Conservation (phyloP, 2,797 vertebrate genomes). For the Dipus sagitta region DNA sequence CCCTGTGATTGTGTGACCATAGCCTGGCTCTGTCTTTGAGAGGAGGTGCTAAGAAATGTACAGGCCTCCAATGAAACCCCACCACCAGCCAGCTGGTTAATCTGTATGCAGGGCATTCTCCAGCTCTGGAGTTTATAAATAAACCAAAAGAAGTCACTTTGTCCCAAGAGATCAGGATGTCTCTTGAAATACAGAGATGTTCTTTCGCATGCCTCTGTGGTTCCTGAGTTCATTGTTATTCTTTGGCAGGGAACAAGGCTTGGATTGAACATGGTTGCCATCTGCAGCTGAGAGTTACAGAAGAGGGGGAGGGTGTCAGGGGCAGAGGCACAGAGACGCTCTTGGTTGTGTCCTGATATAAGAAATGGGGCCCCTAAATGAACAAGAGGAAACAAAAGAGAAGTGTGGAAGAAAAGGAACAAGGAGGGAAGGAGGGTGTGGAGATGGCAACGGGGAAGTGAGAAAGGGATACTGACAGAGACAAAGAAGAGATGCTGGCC, state of each 20-base stretch:
- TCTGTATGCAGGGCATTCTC: conserved; percentile 82
- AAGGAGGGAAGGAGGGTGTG: rapidly evolving
- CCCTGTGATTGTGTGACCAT: not conserved
- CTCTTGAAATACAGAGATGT: conserved; percentile 86
- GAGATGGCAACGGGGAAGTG: not conserved
- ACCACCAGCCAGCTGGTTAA: conserved; percentile 81
- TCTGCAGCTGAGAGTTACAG: conserved; percentile 80
- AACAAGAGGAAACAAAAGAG: conserved; percentile 75
- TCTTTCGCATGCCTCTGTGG: conserved; percentile 77
- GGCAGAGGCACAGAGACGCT: conserved; percentile 61
- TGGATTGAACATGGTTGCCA: conserved; percentile 85
- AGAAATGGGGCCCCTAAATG: conserved; percentile 81
- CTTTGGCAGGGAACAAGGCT: conserved; percentile 83
- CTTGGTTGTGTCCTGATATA: conserved; percentile 52
- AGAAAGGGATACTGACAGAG: conserved; percentile 68
- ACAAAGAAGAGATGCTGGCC: conserved; percentile 41
- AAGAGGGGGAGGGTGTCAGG: not conserved
- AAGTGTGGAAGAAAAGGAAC: not conserved
- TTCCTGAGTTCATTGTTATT: conserved; percentile 82
- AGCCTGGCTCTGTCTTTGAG: not conserved
- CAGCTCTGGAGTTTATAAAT: conserved; percentile 83
- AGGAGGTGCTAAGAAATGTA: not conserved
- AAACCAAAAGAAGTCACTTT: conserved; percentile 88
- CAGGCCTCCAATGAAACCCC: not conserved
- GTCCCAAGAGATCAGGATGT: conserved; percentile 82